Evolutionary conservation across 2,888 invertebrate genomes (phyloP).

Genomic region (Sipunculus nudus): DNA sequence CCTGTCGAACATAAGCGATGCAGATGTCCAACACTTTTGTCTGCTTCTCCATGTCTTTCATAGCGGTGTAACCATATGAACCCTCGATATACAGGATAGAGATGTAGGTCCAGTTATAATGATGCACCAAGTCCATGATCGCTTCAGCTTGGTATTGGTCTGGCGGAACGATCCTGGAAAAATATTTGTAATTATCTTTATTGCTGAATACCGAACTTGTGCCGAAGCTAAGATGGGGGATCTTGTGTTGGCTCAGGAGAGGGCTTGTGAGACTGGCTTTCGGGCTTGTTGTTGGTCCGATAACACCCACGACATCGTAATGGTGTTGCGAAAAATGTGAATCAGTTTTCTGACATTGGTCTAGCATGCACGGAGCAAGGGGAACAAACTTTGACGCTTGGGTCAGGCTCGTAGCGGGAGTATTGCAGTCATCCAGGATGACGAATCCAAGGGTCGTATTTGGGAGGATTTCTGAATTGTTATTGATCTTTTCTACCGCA

Average conservation of each 20-base stretch:
- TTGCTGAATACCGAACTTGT: slow-evolving; percentile 11
- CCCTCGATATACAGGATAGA: background rate
- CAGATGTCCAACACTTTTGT: background rate
- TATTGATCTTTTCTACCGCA: slow-evolving; percentile 42
- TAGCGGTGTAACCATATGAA: slow-evolving; percentile 1
- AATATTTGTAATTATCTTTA: slow-evolving; percentile 2
- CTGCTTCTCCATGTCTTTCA: background rate
- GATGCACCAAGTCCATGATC: background rate
- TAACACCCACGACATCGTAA: no score
- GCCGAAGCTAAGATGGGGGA: no score
- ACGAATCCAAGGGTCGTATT: slow-evolving; percentile 44
- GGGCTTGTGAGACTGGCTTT: no score
- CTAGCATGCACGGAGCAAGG: background rate
- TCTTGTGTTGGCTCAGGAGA: no score
- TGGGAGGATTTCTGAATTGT: slow-evolving; percentile 31
- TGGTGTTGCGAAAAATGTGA: no score
- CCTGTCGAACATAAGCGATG: background rate
- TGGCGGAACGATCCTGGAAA: slow-evolving; percentile 1
- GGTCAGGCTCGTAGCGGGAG: slow-evolving; percentile 37
- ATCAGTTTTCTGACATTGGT: no score
- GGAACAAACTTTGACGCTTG: slow-evolving; percentile 34
- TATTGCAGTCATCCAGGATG: slow-evolving; percentile 44
- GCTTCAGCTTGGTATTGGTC: slow-evolving; percentile 7
- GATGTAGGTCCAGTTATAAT: slow-evolving; percentile 5
- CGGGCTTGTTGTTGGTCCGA: no score